phyloP scores from a whole-genome alignment of 2,888 invertebrate genomes.

The Xestoiulus laeticollis region DNA sequence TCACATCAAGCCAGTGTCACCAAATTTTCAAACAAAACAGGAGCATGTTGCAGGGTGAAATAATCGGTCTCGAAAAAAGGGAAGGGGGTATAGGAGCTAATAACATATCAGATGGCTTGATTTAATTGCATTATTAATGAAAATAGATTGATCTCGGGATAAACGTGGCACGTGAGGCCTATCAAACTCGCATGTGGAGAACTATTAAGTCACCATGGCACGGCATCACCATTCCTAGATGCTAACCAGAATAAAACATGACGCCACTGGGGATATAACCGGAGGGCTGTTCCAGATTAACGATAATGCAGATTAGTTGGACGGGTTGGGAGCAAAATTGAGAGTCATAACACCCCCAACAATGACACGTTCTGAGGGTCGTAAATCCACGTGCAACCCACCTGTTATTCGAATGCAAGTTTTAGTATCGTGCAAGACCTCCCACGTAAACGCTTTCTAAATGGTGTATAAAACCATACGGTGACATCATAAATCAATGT shows the following conservation, averaged over 20 bases:
- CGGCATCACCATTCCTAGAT: not conserved
- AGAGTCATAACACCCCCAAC: not conserved
- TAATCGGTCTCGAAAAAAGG: not conserved
- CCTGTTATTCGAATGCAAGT: not conserved
- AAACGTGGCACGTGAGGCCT: not conserved
- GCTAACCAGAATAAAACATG: not conserved
- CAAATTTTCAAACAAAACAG: not conserved
- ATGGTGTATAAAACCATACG: not conserved
- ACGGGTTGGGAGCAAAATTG: not conserved
- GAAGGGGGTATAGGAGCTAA: not conserved
- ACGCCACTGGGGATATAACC: not conserved
- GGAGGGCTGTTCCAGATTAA: not conserved
- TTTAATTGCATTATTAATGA: conserved; percentile 9
- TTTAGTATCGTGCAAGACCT: not conserved
- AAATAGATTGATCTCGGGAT: not conserved
- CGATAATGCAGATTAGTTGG: not conserved
- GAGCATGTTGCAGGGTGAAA: not conserved
- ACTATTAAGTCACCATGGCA: not conserved
- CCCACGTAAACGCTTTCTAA: not conserved
- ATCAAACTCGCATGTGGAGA: not conserved
- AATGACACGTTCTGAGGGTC: not conserved
- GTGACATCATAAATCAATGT: not conserved
- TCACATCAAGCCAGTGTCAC: not conserved
- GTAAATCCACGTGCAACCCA: not conserved
- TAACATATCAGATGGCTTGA: conserved; percentile 9